phyloP scores from a whole-genome alignment of 2,113 vertebrate genomes.

The Peromyscus polionotus region DNA sequence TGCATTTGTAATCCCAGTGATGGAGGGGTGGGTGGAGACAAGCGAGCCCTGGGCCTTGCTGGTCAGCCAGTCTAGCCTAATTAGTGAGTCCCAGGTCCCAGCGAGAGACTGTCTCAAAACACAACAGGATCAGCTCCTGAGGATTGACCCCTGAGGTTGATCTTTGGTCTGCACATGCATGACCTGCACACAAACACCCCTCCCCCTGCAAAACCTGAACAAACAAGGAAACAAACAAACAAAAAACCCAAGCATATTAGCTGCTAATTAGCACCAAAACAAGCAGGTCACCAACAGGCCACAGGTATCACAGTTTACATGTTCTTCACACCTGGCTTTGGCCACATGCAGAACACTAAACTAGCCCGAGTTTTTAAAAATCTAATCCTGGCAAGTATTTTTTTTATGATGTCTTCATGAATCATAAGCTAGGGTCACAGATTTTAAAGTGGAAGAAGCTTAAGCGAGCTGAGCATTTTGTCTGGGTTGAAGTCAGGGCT shows the following conservation, averaged over 20 bases:
- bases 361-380: neutral
- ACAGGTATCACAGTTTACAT: neutral
- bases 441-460: neutral
- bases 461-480: neutral
- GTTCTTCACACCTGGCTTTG: neutral
- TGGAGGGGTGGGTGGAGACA: neutral
- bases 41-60: neutral
- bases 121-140: neutral
- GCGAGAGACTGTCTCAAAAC: neutral
- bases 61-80: neutral
- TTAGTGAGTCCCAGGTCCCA: neutral
- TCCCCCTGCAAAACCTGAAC: too few species aligned
- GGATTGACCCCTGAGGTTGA: neutral
- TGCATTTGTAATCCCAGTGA: neutral
- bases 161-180: neutral
- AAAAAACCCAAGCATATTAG: neutral
- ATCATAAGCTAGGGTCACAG: neutral
- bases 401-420: constrained; percentile 1
- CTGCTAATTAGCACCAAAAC: neutral
- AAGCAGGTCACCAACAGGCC: neutral
- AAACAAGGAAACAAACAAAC: neutral
- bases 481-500: neutral
- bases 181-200: neutral
- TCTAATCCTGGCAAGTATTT: neutral
- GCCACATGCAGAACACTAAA: neutral